phyloP scores from a whole-genome alignment of 2,113 vertebrate species.

The Rhipidura dahli region DNA sequence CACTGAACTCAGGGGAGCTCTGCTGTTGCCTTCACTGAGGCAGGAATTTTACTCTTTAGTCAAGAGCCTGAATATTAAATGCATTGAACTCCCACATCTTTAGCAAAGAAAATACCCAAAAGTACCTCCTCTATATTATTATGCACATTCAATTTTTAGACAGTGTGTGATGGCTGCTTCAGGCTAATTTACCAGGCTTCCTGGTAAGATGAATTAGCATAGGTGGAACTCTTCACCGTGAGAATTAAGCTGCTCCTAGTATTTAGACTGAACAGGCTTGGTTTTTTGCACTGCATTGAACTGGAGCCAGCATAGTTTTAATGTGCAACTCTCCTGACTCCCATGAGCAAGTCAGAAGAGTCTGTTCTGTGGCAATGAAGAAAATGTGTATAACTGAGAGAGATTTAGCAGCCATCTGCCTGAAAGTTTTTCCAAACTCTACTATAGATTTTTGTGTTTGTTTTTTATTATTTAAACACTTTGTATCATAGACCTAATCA shows the following conservation, averaged over 20 bases:
- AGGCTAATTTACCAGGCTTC: background rate
- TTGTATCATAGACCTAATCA: background rate
- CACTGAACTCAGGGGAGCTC: background rate
- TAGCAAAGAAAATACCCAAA: background rate
- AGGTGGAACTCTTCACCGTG: background rate
- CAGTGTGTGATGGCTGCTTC: background rate
- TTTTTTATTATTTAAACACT: background rate
- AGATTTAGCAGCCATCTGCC: background rate
- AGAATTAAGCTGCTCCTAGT: slow-evolving; percentile 24
- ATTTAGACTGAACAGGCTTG: slow-evolving; percentile 1
- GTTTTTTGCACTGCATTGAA: background rate
- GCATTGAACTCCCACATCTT: background rate
- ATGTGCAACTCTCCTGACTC: background rate
- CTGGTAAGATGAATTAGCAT: background rate
- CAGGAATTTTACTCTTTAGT: background rate
- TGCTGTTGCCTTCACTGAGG: background rate
- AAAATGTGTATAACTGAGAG: background rate
- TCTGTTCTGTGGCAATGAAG: background rate
- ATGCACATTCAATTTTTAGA: background rate
- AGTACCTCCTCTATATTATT: background rate
- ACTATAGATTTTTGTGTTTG: background rate
- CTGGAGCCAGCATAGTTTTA: background rate
- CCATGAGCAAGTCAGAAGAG: background rate
- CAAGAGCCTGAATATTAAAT: background rate
- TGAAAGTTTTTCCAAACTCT: background rate